These are phyloP conservation scores for Neotoma lepida DNA, from an alignment of 2,113 vertebrate species.

Conservation along the genomic window DNA sequence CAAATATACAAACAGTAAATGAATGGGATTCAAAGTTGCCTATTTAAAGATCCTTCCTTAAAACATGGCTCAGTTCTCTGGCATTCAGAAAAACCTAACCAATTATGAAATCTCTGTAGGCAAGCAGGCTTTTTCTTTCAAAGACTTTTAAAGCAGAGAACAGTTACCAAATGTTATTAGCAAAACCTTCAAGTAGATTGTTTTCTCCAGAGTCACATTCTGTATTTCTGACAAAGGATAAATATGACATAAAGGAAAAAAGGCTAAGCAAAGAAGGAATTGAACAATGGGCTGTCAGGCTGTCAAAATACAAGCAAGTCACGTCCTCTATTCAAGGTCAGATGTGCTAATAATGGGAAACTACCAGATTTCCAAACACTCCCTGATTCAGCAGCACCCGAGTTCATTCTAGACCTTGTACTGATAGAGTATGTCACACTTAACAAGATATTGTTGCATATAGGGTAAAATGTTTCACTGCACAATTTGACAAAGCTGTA, in stretches of 20 bases:
- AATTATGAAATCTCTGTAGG: constrained; percentile 65
- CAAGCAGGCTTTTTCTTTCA: constrained; percentile 40
- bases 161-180: constrained; percentile 59
- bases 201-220: constrained; percentile 58
- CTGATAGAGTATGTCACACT: neutral
- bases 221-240: constrained; percentile 51
- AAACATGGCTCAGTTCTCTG: constrained; percentile 53
- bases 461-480: constrained; percentile 7
- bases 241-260: neutral
- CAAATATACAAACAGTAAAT: constrained; percentile 55
- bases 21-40: constrained; percentile 51
- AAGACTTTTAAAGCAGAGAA: constrained; percentile 60
- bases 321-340: constrained; percentile 70
- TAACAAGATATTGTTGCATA: constrained; percentile 13
- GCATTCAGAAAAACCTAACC: constrained; percentile 69
- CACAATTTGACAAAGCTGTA: constrained; percentile 53
- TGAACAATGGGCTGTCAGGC: constrained; percentile 44
- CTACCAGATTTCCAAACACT: constrained; percentile 34
- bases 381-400: neutral
- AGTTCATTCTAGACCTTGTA: constrained; percentile 5
- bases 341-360: constrained; percentile 45
- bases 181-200: constrained; percentile 61
- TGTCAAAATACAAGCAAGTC: constrained; percentile 41
- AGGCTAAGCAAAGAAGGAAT: constrained; percentile 37
- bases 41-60: constrained; percentile 56